Percentiles rank a stretch among this genome's conserved stretches.
These are phyloP conservation scores for Notospermus geniculatus DNA, from an alignment of 1,140 invertebrate genomes.

Conservation along the genomic window DNA sequence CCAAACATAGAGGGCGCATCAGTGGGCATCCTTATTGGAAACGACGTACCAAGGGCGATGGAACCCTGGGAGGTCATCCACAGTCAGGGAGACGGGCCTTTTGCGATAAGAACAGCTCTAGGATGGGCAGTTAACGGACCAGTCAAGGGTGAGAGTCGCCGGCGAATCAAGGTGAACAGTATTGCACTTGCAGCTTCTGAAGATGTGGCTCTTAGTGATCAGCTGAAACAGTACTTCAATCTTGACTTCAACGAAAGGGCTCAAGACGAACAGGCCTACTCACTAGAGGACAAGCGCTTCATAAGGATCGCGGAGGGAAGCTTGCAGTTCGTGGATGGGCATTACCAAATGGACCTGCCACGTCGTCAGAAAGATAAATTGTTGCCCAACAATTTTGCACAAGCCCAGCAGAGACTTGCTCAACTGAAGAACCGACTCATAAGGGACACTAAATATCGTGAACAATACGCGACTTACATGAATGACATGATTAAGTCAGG, in stretches of 20 bases:
- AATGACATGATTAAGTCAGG: neutral
- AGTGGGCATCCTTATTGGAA: no score
- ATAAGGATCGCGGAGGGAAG: neutral
- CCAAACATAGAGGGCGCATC: no score
- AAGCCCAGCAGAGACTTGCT: neutral
- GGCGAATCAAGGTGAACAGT: no score
- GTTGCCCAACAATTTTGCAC: neutral
- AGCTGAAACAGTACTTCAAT: no score
- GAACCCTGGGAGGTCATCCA: no score
- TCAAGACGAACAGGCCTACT: neutral
- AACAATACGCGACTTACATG: conserved; percentile 2
- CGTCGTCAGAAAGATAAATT: neutral
- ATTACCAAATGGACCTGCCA: neutral
- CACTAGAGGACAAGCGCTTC: neutral
- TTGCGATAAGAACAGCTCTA: neutral
- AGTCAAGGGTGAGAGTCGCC: no score
- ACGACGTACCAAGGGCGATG: no score
- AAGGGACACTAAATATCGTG: no score
- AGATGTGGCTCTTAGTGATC: no score
- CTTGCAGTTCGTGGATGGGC: neutral
- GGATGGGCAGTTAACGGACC: conserved; percentile 4
- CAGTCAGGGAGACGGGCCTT: neutral
- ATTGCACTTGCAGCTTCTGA: no score
- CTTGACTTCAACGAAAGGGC: neutral
- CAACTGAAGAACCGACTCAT: neutral